Evolutionary conservation across 2,113 vertebrate genomes (phyloP).

Genomic region (Sylvietta virens): DNA sequence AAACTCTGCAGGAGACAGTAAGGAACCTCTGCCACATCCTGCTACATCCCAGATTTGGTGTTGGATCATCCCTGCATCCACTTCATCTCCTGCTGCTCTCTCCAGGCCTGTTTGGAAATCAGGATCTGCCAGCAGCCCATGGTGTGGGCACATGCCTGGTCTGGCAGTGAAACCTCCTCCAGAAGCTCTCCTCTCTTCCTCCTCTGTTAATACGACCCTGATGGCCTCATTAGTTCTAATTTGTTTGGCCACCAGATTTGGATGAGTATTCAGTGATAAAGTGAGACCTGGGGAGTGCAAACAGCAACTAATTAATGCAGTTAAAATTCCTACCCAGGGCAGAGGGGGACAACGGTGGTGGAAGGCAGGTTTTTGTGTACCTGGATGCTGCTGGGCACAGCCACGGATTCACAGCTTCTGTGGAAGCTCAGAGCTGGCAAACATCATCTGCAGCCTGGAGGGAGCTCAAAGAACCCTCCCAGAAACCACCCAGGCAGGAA

Average conservation of each 20-base stretch:
- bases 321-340: neutral
- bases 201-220: constrained; percentile 22
- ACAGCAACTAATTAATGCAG: constrained; percentile 46
- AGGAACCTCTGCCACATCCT: neutral
- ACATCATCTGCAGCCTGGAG: neutral
- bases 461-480: neutral
- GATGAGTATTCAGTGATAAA: constrained; percentile 4
- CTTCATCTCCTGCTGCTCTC: neutral
- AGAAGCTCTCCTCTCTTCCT: neutral
- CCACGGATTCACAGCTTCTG: neutral
- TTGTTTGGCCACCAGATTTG: constrained; percentile 57
- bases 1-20: neutral
- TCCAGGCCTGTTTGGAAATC: neutral
- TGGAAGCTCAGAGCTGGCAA: neutral
- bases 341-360: too few species aligned
- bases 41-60: neutral
- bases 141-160: neutral
- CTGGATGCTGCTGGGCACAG: neutral
- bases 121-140: neutral
- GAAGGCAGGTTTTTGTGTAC: neutral
- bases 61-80: neutral
- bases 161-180: neutral
- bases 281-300: constrained; percentile 10
- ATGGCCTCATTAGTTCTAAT: constrained; percentile 67
- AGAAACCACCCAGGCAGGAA: neutral